These are phyloP conservation scores for Nycticryphes semicollaris DNA, from an alignment of 2,113 vertebrate species.

Conservation along the genomic window DNA sequence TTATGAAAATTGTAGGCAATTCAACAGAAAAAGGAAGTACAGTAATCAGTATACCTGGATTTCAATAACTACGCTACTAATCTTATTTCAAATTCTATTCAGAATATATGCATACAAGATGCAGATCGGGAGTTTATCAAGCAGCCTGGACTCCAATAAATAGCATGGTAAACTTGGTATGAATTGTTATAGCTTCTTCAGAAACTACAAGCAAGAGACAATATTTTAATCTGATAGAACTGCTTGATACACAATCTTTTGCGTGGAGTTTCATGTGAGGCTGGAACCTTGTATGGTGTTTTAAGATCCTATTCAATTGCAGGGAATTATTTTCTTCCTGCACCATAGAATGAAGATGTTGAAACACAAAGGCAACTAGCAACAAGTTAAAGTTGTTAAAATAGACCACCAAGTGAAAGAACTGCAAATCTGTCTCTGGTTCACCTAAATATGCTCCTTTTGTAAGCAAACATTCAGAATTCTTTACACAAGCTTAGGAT, in stretches of 20 bases:
- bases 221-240: neutral
- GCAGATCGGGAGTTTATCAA: neutral
- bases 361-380: neutral
- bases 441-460: neutral
- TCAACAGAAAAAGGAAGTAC: neutral
- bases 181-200: neutral
- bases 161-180: neutral
- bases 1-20: neutral
- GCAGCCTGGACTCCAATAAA: neutral
- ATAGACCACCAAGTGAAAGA: neutral
- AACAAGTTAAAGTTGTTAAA: neutral
- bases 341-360: neutral
- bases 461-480: neutral
- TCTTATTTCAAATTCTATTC: neutral
- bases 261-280: neutral
- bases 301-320: neutral
- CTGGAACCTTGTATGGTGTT: neutral
- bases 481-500: neutral
- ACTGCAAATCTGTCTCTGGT: neutral
- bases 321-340: neutral
- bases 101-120: neutral
- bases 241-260: neutral
- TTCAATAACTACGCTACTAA: neutral
- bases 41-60: neutral
- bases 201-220: neutral